phyloP scores from a whole-genome alignment of 2,113 vertebrate species.

The Noctilio leporinus region DNA sequence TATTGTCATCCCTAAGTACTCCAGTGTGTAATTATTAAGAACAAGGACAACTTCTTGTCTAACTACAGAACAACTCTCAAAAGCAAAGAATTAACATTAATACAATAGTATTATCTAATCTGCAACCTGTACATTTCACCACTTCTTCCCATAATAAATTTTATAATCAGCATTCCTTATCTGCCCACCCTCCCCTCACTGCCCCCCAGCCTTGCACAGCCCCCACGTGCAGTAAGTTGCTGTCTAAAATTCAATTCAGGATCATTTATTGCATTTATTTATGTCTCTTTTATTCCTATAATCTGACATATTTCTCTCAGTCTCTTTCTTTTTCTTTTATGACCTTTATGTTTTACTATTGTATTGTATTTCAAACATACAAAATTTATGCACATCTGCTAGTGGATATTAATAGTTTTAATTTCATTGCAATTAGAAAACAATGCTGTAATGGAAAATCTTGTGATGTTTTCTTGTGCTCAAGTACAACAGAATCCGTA shows the following conservation, averaged over 20 bases:
- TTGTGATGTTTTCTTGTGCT: neutral
- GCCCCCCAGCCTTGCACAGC: fast-evolving
- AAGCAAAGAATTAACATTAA: neutral
- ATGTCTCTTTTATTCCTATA: neutral
- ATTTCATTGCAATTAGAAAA: neutral
- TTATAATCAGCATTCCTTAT: neutral
- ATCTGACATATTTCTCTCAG: neutral
- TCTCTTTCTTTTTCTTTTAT: neutral
- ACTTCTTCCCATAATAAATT: neutral
- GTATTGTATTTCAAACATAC: neutral
- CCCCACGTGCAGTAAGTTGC: too few relatives aligned
- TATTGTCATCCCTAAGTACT: neutral
- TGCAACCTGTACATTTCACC: neutral
- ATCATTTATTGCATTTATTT: neutral
- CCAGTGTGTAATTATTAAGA: neutral
- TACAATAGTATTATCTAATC: neutral
- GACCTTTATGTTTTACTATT: neutral
- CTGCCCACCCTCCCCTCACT: too few relatives aligned
- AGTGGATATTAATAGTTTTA: neutral
- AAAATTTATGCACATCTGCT: neutral
- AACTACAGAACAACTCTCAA: neutral
- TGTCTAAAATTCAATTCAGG: neutral
- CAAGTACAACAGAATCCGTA: neutral
- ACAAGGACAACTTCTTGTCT: neutral
- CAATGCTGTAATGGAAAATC: neutral